Evolutionary conservation across 2,888 invertebrate species (phyloP).

Genomic region (Mactromeris polynyma): DNA sequence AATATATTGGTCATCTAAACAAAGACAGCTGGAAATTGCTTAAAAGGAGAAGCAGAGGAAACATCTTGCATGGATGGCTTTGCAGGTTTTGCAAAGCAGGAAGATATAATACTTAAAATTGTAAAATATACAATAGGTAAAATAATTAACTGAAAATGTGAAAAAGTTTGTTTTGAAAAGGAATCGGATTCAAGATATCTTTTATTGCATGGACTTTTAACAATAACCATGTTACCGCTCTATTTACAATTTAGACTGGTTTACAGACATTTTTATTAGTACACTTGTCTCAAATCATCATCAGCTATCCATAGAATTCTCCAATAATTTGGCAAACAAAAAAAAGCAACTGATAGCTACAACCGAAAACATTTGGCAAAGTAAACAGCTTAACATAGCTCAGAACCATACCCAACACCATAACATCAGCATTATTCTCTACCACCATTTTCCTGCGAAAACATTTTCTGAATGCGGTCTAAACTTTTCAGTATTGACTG

Average conservation of each 20-base stretch:
- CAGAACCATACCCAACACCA: background rate
- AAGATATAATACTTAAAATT: no score
- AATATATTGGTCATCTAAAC: no score
- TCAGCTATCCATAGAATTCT: background rate
- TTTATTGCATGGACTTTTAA: background rate
- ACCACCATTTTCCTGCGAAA: slow-evolving; percentile 8
- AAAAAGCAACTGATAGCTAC: background rate
- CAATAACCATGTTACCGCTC: background rate
- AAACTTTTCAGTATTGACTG: slow-evolving; percentile 2
- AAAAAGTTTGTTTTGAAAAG: background rate
- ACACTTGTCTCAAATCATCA: slow-evolving; percentile 10
- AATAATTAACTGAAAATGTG: no score
- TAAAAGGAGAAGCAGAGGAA: no score
- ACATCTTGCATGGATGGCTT: no score
- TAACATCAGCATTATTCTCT: slow-evolving; percentile 11
- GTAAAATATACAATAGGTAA: no score
- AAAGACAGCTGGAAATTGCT: no score
- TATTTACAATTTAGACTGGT: slow-evolving; percentile 3
- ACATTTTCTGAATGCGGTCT: slow-evolving; percentile 8
- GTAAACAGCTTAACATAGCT: slow-evolving; percentile 13
- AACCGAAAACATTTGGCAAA: slow-evolving; percentile 23
- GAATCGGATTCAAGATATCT: background rate
- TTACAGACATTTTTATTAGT: slow-evolving; percentile 9
- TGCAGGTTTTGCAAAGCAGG: no score
- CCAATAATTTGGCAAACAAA: slow-evolving; percentile 7